Percentiles rank a stretch among this genome's conserved stretches.
Evolutionary conservation across 2,797 vertebrate genomes (phyloP).

Genomic region (Schizopygopsis malacanthus): DNA sequence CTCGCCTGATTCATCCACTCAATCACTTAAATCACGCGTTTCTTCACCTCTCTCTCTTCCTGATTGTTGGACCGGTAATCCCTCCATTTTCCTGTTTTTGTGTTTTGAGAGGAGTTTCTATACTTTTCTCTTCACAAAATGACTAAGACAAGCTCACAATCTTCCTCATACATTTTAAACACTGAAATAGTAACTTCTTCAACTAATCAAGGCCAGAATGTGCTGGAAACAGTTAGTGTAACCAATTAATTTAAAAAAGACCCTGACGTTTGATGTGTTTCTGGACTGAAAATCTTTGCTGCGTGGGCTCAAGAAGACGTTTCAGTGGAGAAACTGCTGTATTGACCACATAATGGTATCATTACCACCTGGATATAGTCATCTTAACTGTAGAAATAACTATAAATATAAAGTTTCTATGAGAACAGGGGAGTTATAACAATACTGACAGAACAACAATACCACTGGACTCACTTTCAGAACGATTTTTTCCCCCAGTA

Average conservation of each 20-base stretch:
- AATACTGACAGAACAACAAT: not conserved
- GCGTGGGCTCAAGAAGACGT: not conserved
- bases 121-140: conserved; percentile 48
- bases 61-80: conserved; percentile 44
- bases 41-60: conserved; percentile 20
- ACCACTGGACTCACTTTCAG: not conserved
- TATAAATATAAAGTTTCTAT: not conserved
- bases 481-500: not conserved
- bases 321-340: not conserved
- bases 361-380: not conserved
- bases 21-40: conserved; percentile 25
- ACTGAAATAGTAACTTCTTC: conserved; percentile 24
- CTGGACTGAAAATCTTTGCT: not conserved
- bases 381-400: not conserved
- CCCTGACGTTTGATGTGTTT: not conserved
- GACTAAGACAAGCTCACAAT: conserved; percentile 48
- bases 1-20: conserved; percentile 40
- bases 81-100: conserved; percentile 52
- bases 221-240: conserved; percentile 16
- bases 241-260: conserved; percentile 8
- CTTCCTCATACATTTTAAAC: conserved; percentile 49
- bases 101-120: conserved; percentile 37
- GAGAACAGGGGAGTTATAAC: not conserved
- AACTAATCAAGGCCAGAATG: conserved; percentile 6
- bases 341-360: not conserved